A percentile compares a stretch with the other conserved stretches of the same genome.
phyloP scores from a whole-genome alignment of 2,888 invertebrate genomes.

The Orthosia gracilis region DNA sequence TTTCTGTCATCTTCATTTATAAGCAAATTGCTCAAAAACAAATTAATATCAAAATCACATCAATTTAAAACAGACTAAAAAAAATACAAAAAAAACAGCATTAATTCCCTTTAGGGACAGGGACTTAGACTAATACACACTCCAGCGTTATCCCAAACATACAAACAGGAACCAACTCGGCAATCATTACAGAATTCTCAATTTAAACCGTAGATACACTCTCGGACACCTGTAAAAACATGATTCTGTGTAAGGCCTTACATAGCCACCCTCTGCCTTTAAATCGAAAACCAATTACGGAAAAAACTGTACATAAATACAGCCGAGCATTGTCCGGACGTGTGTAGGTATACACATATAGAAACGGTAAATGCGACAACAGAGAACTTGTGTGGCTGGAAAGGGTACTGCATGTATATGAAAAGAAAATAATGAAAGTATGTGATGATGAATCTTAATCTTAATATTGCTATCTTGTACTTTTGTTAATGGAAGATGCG shows the following conservation, averaged over 20 bases:
- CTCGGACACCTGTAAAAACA: conserved; percentile 62
- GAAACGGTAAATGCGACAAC: conserved; percentile 64
- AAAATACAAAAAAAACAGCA: not conserved
- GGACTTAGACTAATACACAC: not conserved
- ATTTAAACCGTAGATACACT: conserved; percentile 29
- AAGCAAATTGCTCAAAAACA: not conserved
- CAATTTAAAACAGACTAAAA: not conserved
- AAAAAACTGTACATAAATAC: conserved; percentile 86
- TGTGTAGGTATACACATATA: conserved; percentile 72
- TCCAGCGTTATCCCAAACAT: not conserved
- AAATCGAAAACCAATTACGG: conserved; percentile 90
- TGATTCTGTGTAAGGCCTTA: conserved; percentile 66
- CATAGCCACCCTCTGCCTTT: conserved; percentile 76
- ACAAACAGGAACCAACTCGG: not conserved
- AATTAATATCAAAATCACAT: not conserved
- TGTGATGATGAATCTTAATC: not conserved
- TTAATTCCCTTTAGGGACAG: no score
- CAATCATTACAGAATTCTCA: conserved; percentile 46
- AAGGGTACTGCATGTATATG: not conserved
- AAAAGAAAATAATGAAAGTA: not conserved
- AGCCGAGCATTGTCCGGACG: conserved; percentile 76
- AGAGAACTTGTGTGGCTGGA: conserved; percentile 48
- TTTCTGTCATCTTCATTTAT: not conserved
- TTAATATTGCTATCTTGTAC: not conserved
- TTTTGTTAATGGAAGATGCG: not conserved